A percentile compares a stretch with the other conserved stretches of the same genome.
phyloP scores from a whole-genome alignment of 2,113 vertebrate genomes.

The Helogale parvula region DNA sequence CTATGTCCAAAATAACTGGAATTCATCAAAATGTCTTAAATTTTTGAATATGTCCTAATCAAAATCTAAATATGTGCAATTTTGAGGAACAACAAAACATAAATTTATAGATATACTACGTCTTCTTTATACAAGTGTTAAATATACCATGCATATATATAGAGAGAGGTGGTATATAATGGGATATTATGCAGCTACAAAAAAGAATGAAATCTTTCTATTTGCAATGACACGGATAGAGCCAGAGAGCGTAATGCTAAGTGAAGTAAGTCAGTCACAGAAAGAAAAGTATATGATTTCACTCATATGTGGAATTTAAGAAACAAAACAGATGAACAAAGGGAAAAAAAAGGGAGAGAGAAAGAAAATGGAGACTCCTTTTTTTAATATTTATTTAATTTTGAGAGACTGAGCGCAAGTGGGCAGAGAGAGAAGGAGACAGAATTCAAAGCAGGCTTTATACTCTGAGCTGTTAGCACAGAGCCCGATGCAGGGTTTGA shows the following conservation, averaged over 20 bases:
- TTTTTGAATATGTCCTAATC: background rate
- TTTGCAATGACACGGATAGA: background rate
- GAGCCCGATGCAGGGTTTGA: too few relatives aligned
- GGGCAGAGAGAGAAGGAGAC: background rate
- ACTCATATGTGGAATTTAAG: background rate
- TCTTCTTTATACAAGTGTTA: background rate
- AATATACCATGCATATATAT: background rate
- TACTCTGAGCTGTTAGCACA: too few relatives aligned
- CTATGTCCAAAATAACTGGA: background rate
- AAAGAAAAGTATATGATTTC: background rate
- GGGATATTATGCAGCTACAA: background rate
- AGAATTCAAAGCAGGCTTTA: background rate
- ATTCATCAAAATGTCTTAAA: background rate
- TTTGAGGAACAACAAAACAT: background rate
- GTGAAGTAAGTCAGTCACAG: background rate
- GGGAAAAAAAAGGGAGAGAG: background rate
- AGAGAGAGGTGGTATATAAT: background rate
- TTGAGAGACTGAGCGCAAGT: too few relatives aligned
- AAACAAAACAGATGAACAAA: background rate
- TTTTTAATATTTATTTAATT: too few relatives aligned
- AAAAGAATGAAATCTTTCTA: background rate
- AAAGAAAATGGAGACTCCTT: too few relatives aligned
- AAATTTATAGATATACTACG: background rate
- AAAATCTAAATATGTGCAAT: background rate
- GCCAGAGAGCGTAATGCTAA: background rate